Evolutionary conservation across 2,797 vertebrate genomes (phyloP).

Genomic region (Chrysolophus pictus): DNA sequence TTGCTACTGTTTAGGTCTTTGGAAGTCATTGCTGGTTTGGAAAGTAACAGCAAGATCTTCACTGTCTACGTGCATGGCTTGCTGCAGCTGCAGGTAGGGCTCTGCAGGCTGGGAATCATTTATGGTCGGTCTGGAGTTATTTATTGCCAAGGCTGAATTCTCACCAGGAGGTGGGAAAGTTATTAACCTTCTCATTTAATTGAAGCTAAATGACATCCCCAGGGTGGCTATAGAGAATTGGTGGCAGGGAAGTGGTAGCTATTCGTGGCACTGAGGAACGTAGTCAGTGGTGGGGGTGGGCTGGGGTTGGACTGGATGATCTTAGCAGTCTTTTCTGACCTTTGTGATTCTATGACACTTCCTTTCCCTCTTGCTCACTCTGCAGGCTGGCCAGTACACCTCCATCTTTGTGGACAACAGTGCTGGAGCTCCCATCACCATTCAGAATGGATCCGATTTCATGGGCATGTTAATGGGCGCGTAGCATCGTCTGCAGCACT

Average conservation of each 20-base stretch:
- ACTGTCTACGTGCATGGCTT: constrained; percentile 91
- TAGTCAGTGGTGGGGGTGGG: too few relatives aligned
- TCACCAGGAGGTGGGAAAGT: not conserved
- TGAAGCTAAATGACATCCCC: not conserved
- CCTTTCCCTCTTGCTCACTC: not conserved
- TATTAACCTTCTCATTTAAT: not conserved
- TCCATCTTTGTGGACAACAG: constrained; percentile 97
- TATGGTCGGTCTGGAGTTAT: not conserved
- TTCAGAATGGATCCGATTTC: constrained; percentile 93
- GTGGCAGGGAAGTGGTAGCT: not conserved
- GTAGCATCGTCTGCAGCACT: constrained; percentile 61
- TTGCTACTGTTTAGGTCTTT: constrained; percentile 82
- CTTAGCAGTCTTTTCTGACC: too few relatives aligned
- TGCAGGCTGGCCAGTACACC: constrained; percentile 91
- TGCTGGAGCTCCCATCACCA: constrained; percentile 86
- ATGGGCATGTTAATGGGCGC: constrained; percentile 92
- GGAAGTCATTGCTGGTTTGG: constrained; percentile 93
- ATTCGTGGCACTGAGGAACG: too few relatives aligned
- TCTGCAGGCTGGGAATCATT: fast-evolving
- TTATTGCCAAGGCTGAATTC: not conserved
- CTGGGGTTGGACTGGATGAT: too few relatives aligned
- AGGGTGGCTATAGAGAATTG: not conserved
- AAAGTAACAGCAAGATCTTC: constrained; percentile 94
- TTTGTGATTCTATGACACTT: not conserved
- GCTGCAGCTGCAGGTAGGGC: constrained; percentile 92